Evolutionary conservation across 2,797 vertebrate species (phyloP).

Genomic region (Chaetodon trifasciatus): DNA sequence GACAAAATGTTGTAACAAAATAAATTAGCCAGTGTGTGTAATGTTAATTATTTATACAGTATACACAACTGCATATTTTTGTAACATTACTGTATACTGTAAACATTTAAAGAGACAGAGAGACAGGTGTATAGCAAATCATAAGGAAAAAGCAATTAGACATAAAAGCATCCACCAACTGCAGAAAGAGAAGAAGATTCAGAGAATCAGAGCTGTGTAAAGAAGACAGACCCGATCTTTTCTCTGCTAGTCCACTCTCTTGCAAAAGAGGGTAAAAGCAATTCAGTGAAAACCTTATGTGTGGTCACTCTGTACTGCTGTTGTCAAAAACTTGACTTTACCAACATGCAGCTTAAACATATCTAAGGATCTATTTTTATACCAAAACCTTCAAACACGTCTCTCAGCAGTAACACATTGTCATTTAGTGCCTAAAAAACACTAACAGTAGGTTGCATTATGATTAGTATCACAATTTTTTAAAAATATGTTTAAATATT

Average conservation of each 20-base stretch:
- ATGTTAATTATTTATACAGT: background rate
- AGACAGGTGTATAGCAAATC: slow-evolving; percentile 17
- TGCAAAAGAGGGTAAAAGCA: background rate
- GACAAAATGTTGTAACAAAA: background rate
- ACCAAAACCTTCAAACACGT: too few relatives aligned
- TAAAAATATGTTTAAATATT: too few relatives aligned
- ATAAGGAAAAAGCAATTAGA: slow-evolving; percentile 10
- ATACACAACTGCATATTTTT: too few relatives aligned
- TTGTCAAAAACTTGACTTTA: too few relatives aligned
- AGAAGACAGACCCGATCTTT: slow-evolving; percentile 63
- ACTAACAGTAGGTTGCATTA: background rate
- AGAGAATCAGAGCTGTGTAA: slow-evolving; percentile 39
- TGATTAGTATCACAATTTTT: too few relatives aligned
- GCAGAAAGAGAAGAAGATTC: background rate
- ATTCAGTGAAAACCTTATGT: slow-evolving; percentile 21
- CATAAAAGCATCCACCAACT: slow-evolving; percentile 8
- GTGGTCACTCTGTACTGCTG: slow-evolving; percentile 24
- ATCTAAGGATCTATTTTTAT: background rate
- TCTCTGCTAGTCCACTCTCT: slow-evolving; percentile 20
- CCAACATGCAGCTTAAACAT: background rate
- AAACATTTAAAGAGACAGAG: background rate
- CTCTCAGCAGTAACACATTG: too few relatives aligned
- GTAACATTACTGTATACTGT: too few relatives aligned
- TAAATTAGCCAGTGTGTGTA: background rate
- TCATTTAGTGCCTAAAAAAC: too few relatives aligned